A percentile compares a stretch with the other conserved stretches of the same genome.
phyloP scores from a whole-genome alignment of 2,113 vertebrate species.

The Hepsetus odoe region DNA sequence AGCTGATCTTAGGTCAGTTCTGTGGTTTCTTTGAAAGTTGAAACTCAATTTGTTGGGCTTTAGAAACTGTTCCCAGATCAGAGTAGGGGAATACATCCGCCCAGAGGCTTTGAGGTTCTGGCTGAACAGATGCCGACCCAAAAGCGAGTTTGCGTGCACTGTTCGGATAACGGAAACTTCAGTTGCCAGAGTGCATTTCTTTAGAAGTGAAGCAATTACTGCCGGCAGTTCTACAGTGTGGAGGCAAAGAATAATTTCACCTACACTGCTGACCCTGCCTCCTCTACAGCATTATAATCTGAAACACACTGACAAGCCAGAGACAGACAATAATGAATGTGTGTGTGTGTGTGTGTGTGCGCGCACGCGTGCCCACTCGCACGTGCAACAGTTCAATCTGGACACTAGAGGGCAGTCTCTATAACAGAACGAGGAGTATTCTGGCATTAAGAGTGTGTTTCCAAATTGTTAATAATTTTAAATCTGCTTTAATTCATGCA shows the following conservation, averaged over 20 bases:
- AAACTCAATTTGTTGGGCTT: neutral
- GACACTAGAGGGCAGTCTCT: constrained; percentile 33
- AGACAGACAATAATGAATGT: neutral
- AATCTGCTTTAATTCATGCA: no score
- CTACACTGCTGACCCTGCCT: neutral
- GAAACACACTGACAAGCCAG: neutral
- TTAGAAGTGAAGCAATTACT: constrained; percentile 8
- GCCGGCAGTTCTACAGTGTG: neutral
- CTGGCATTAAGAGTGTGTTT: neutral
- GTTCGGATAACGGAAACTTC: neutral
- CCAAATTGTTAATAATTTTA: no score
- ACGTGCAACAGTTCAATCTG: no score
- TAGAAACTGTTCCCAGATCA: constrained; percentile 31
- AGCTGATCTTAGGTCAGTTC: constrained; percentile 39
- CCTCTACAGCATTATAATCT: neutral
- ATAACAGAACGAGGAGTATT: neutral
- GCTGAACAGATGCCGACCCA: constrained; percentile 3
- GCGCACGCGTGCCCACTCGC: no score
- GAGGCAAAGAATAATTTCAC: neutral
- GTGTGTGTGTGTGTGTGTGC: neutral
- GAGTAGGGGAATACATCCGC: constrained; percentile 21
- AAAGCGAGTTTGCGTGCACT: neutral
- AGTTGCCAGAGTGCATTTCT: constrained; percentile 1
- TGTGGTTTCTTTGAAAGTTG: neutral
- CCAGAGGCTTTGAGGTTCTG: constrained; percentile 9